Conservation (phyloP, 2,113 vertebrate genomes). For the Ancistrus triradiatus region DNA sequence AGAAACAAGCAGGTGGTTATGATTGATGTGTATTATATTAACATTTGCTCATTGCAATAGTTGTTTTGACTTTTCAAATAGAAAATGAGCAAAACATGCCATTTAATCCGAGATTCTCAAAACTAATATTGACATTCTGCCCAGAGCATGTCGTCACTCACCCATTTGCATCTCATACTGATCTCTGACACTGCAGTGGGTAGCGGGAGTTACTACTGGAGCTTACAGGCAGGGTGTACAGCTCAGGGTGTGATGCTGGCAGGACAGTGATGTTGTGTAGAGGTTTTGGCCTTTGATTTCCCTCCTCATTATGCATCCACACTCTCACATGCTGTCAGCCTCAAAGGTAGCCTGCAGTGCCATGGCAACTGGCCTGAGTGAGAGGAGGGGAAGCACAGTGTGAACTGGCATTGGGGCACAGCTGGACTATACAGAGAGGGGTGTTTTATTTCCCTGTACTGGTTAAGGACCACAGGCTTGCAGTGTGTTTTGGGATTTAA, state of each 20-base stretch:
- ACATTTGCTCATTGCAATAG: no score
- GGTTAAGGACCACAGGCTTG: constrained; percentile 44
- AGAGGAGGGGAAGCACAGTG: constrained; percentile 5
- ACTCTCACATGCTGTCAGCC: constrained; percentile 54
- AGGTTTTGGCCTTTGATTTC: constrained; percentile 25
- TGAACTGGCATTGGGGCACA: constrained; percentile 53
- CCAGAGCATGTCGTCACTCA: no score
- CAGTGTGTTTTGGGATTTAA: constrained; percentile 42
- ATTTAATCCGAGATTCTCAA: no score
- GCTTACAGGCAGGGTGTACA: no score
- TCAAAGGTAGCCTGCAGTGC: constrained; percentile 57
- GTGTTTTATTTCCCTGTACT: constrained; percentile 50
- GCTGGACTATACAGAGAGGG: constrained; percentile 59
- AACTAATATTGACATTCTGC: no score
- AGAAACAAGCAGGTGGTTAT: no score
- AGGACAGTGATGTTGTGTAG: constrained; percentile 3
- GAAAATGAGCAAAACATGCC: no score
- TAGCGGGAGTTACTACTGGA: no score
- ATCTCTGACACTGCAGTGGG: no score
- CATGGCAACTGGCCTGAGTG: constrained; percentile 47
- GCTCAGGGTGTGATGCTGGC: constrained; percentile 19
- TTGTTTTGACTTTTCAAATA: no score
- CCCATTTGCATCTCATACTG: no score
- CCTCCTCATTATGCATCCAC: constrained; percentile 31
- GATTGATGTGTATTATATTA: no score